Evolutionary conservation across 1,140 invertebrate genomes (phyloP).

Genomic region (Brachionus asplanchnoidis): DNA sequence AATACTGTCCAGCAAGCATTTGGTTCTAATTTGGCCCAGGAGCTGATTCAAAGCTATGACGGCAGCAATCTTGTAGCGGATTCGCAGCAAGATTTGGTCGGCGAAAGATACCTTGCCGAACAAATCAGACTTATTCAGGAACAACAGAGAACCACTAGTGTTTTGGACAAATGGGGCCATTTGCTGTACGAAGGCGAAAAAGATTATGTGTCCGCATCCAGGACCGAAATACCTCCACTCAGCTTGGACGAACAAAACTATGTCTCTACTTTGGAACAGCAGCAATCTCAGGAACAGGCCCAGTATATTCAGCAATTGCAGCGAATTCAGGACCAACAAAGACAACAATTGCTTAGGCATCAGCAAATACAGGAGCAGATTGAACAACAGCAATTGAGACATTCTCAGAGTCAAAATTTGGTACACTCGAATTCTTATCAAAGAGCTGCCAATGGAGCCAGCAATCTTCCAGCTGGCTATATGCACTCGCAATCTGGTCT

Average conservation of each 20-base stretch:
- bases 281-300: not conserved
- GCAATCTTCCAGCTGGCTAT: not conserved
- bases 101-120: conserved; percentile 38
- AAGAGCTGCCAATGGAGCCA: not conserved
- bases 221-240: not conserved
- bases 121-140: conserved; percentile 36
- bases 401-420: conserved; percentile 11
- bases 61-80: conserved; percentile 38
- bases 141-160: conserved; percentile 19
- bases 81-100: conserved; percentile 26
- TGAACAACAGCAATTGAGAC: not conserved
- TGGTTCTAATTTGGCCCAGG: conserved; percentile 32
- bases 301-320: conserved; percentile 13
- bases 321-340: not conserved
- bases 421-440: not conserved
- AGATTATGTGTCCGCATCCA: conserved; percentile 1
- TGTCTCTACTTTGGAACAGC: not conserved
- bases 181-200: conserved; percentile 37
- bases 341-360: not conserved
- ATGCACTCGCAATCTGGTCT: not conserved
- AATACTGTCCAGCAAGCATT: conserved; percentile 38
- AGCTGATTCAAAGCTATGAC: conserved; percentile 33
- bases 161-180: conserved; percentile 38
- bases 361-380: not conserved
- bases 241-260: not conserved